Evolutionary conservation across 2,113 vertebrate species (phyloP), one percentile per base, ranked within the genome.

Genomic region (human): DNA sequence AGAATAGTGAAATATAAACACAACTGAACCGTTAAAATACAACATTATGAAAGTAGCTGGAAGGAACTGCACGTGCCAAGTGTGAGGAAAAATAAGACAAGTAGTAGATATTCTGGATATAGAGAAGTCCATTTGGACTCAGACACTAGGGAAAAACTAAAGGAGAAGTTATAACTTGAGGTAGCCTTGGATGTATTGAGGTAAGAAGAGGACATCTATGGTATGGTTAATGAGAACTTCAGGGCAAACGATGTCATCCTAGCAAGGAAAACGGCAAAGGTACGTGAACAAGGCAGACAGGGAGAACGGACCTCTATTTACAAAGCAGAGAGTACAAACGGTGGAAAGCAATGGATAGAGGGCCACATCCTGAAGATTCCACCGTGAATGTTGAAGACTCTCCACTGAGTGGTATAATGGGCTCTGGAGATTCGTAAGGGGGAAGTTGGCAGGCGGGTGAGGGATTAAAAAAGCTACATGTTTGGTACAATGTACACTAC

Each of bases 361-460:
- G 12, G 23, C 7, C 4, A n/a, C 13, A 13, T 0, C 7, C 40
- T 55, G 2, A 55, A 57, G 1, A 38, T 8, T 81, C 45, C 8
- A 27, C 64, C 12, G 0, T 85, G 27, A 48, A 8, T 3, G 17
- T 52, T 38, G 76, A 81, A 91, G n/a, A 59, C 6, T 82, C 0
- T 57, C 78, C 35, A 64, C 12, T 64, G 27, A 30, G 59, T 6
- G 59, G 13, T 12, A 64, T 64, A 13, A 2, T 64, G 25, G 59
- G 27, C 27, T 64, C 59, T 6, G 25, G 59, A 61, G 59, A 61
- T 10, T 13, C 59, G 27, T 25, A 61, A 30, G 1, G 59, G 59
- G 11, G 27, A 64, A 64, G 59, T 30, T 30, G 25, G 25, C 11
- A 4, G 4, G 11, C 10, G 10, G 0, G 4, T 2, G 1, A 13